Conservation (phyloP, 2,113 vertebrate species). For the Onychostruthus taczanowskii region DNA sequence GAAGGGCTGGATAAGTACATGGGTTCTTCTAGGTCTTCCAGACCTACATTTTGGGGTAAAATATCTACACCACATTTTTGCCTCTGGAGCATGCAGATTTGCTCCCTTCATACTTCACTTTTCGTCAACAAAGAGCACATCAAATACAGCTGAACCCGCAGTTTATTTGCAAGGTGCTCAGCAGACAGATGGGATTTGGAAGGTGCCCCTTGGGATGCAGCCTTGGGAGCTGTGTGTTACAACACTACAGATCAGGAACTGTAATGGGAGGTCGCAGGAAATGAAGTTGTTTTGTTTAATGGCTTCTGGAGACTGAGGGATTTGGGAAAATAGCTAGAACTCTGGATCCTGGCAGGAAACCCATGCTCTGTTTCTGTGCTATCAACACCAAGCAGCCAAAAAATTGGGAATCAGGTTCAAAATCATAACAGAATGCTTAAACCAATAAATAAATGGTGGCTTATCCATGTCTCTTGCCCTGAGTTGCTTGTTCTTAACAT, state of each 20-base stretch:
- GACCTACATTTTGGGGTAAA: not conserved
- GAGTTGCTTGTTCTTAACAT: not conserved
- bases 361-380: not conserved
- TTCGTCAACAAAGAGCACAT: not conserved
- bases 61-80: not conserved
- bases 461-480: not conserved
- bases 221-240: not conserved
- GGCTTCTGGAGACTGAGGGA: not conserved
- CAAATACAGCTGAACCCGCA: accelerated
- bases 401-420: not conserved
- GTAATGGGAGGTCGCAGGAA: not conserved
- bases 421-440: not conserved
- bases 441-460: not conserved
- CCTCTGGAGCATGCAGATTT: not conserved
- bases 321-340: slow-evolving; percentile 28
- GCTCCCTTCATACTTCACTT: not conserved
- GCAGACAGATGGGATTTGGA: not conserved
- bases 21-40: not conserved
- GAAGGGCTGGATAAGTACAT: not conserved
- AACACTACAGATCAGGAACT: not conserved
- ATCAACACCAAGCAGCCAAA: not conserved
- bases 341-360: not conserved
- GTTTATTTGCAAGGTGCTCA: not conserved
- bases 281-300: slow-evolving; percentile 26
- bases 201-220: not conserved